phyloP scores from a whole-genome alignment of 2,113 vertebrate species.

The Sylvia atricapilla region DNA sequence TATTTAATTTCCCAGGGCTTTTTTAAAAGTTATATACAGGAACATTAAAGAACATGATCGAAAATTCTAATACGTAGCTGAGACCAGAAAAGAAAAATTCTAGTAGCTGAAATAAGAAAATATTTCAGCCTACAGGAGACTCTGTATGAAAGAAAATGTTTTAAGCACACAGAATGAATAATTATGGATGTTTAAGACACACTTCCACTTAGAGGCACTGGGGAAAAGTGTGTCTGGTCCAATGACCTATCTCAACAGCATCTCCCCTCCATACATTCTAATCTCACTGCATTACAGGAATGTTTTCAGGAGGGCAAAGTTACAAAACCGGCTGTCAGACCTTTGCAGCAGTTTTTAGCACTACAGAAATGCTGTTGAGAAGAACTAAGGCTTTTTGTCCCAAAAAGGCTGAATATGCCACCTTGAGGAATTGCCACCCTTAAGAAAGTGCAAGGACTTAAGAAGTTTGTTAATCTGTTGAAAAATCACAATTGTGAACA shows the following conservation, averaged over 20 bases:
- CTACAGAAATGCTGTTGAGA: background rate
- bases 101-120: background rate
- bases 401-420: background rate
- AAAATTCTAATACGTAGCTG: background rate
- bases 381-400: background rate
- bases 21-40: background rate
- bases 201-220: background rate
- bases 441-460: background rate
- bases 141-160: background rate
- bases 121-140: background rate
- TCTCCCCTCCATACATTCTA: background rate
- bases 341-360: background rate
- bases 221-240: background rate
- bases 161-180: background rate
- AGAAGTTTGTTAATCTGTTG: background rate
- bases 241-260: background rate
- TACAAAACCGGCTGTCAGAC: background rate
- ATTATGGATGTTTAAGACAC: background rate
- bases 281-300: background rate
- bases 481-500: background rate
- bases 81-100: background rate
- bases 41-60: background rate
- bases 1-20: background rate
- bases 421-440: background rate
- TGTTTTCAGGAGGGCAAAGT: background rate